Percentiles rank a stretch among this genome's conserved stretches.
Conservation (phyloP, 2,113 vertebrate genomes). For the Cairina moschata region DNA sequence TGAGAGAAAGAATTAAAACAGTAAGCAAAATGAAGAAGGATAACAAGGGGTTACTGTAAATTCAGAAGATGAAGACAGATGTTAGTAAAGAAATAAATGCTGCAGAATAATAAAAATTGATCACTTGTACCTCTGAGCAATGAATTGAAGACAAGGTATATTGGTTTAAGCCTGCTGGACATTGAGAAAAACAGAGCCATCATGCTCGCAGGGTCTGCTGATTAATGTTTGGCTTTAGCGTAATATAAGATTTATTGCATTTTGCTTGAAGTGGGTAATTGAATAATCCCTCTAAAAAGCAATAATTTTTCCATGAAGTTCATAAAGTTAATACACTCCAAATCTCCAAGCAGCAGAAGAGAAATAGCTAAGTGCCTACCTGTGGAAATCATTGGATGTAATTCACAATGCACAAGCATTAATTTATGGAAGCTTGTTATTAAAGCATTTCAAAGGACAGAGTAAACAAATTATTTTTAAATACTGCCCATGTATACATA, state of each 20-base stretch:
- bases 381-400: neutral
- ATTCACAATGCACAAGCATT: neutral
- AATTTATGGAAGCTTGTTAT: neutral
- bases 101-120: slow-evolving; percentile 25
- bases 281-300: slow-evolving; percentile 68
- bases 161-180: slow-evolving; percentile 28
- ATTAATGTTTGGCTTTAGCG: slow-evolving; percentile 54
- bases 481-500: neutral
- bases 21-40: neutral
- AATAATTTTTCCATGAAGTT: slow-evolving; percentile 63
- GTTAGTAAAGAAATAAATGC: neutral
- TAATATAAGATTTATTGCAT: slow-evolving; percentile 52
- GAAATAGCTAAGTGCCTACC: slow-evolving; percentile 4
- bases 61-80: neutral
- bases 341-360: slow-evolving; percentile 35
- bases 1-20: neutral
- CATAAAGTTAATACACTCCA: slow-evolving; percentile 52
- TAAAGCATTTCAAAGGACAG: neutral
- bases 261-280: slow-evolving; percentile 56
- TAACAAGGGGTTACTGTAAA: neutral
- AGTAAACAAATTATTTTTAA: neutral
- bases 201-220: neutral
- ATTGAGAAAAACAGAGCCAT: neutral
- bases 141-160: slow-evolving; percentile 6
- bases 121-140: slow-evolving; percentile 12